These are phyloP conservation scores for Drosophila subpulchrella DNA, from an alignment of 1,140 invertebrate species.

Conservation along the genomic window DNA sequence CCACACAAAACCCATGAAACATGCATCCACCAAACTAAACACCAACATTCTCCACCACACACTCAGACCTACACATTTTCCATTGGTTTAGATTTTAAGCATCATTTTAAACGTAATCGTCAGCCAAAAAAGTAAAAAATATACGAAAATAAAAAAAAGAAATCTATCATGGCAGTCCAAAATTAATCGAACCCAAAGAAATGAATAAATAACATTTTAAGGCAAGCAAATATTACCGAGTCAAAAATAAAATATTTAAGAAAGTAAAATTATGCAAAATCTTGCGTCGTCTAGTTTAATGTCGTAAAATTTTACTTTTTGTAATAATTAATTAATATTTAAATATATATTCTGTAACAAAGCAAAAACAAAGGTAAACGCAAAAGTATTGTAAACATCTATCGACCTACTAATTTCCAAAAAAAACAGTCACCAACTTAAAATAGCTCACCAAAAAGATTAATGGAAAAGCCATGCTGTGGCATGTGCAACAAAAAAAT, in stretches of 20 bases:
- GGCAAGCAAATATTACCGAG: conserved; percentile 55
- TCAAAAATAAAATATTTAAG: conserved; percentile 71
- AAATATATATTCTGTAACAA: conserved; percentile 69
- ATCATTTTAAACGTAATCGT: conserved; percentile 80
- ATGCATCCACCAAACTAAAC: conserved; percentile 32
- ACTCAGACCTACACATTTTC: conserved; percentile 51
- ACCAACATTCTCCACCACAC: conserved; percentile 33
- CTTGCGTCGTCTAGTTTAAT: conserved; percentile 82
- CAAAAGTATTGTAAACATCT: conserved; percentile 76
- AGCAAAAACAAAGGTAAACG: conserved; percentile 34
- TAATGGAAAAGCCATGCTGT: conserved; percentile 51
- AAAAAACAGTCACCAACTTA: conserved; percentile 52
- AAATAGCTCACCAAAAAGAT: conserved; percentile 25
- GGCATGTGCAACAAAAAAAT: conserved; percentile 72
- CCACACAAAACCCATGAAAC: conserved; percentile 12
- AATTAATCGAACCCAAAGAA: conserved; percentile 73
- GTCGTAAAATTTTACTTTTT: conserved; percentile 84
- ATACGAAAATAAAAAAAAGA: conserved; percentile 37
- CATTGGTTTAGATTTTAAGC: conserved; percentile 84
- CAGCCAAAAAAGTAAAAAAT: conserved; percentile 61
- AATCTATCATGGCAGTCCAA: conserved; percentile 65
- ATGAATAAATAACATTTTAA: conserved; percentile 65
- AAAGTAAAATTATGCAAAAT: conserved; percentile 76
- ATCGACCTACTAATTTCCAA: conserved; percentile 72
- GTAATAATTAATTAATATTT: conserved; percentile 83